Evolutionary conservation across 1,140 invertebrate genomes (phyloP).

Genomic region (Chrysomallon squamiferum): DNA sequence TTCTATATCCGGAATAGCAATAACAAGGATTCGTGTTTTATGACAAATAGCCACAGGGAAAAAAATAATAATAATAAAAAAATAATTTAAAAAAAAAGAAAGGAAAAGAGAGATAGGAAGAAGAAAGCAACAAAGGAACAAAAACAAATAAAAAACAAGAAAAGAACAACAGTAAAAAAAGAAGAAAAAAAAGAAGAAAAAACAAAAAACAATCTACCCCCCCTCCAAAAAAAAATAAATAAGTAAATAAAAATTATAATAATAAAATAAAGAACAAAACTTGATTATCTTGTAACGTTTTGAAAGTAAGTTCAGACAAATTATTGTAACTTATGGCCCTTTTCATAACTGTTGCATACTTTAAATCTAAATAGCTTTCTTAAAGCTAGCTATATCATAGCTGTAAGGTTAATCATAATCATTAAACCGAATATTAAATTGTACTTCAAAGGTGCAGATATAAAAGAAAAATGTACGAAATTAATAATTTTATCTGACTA

Average conservation of each 20-base stretch:
- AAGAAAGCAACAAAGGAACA: too few species aligned
- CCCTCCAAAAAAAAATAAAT: too few species aligned
- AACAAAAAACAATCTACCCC: too few species aligned
- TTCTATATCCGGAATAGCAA: too few species aligned
- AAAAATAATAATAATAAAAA: too few species aligned
- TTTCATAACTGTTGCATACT: background rate
- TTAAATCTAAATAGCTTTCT: background rate
- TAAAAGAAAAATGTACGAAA: background rate
- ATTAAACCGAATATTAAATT: background rate
- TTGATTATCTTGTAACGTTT: background rate
- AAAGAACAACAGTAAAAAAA: too few species aligned
- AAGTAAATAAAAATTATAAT: background rate
- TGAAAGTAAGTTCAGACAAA: background rate
- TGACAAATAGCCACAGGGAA: too few species aligned
- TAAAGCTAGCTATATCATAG: background rate
- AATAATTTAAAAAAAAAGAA: too few species aligned
- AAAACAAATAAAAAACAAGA: too few species aligned
- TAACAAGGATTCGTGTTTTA: too few species aligned
- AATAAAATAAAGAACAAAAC: background rate
- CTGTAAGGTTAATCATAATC: background rate
- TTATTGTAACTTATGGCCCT: background rate
- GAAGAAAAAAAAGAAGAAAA: too few species aligned
- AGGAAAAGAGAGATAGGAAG: too few species aligned
- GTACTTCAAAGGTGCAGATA: background rate
- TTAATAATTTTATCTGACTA: background rate